Evolutionary conservation across 2,888 invertebrate genomes (phyloP).

Genomic region (Apodemia duryi): DNA sequence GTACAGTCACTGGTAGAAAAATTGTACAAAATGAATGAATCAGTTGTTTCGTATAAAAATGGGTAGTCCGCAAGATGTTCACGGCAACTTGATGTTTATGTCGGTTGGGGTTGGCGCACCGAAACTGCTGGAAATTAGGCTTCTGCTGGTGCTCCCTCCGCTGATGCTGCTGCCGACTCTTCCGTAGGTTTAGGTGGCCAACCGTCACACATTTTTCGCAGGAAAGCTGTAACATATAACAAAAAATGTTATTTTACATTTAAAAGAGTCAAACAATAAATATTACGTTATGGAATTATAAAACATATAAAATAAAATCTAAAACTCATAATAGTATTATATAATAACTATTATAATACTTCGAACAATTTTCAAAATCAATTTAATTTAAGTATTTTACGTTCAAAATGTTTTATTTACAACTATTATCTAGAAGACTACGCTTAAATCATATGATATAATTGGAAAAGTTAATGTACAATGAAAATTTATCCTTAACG

Average conservation of each 20-base stretch:
- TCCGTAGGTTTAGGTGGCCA: conserved; percentile 50
- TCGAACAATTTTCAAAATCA: background rate
- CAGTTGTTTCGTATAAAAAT: conserved; percentile 68
- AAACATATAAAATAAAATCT: background rate
- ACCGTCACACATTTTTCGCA: conserved; percentile 90
- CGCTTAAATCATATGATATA: too few species aligned
- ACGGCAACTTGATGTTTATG: conserved; percentile 42
- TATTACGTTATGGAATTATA: conserved; percentile 15
- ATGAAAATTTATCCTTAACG: conserved; percentile 1
- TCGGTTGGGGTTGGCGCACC: conserved; percentile 35
- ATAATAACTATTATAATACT: background rate
- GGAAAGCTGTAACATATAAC: conserved; percentile 83
- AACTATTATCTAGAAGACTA: too few species aligned
- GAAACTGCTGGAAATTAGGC: conserved; percentile 32
- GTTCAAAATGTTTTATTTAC: background rate
- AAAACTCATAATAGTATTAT: background rate
- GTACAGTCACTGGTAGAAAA: conserved; percentile 67
- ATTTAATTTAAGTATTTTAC: background rate
- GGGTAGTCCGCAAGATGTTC: conserved; percentile 63
- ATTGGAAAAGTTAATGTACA: too few species aligned
- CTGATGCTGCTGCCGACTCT: conserved; percentile 47
- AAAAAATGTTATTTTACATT: conserved; percentile 17
- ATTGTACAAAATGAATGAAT: conserved; percentile 59
- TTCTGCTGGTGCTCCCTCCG: conserved; percentile 48
- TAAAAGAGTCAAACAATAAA: background rate